phyloP scores from a whole-genome alignment of 2,113 vertebrate species.

The Dipodomys stephensi region DNA sequence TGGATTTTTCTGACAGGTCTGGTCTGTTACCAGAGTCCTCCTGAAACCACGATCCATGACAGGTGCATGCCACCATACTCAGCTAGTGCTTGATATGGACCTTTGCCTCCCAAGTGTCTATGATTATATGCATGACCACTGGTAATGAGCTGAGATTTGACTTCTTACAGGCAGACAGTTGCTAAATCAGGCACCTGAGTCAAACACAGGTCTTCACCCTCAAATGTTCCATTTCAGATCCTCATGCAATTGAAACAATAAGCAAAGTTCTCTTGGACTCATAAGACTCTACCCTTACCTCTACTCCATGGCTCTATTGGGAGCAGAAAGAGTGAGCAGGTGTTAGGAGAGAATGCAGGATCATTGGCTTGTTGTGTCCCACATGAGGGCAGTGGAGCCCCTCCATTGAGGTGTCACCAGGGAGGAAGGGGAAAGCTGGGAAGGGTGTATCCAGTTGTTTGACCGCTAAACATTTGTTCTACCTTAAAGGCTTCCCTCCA shows the following conservation, averaged over 20 bases:
- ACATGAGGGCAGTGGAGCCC: background rate
- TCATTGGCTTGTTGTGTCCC: background rate
- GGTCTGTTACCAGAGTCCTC: too few species aligned
- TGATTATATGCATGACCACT: too few species aligned
- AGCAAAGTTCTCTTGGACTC: background rate
- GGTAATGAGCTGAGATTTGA: too few species aligned
- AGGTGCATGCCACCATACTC: too few species aligned
- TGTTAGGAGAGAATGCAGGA: background rate
- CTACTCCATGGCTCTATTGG: background rate
- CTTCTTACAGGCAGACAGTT: background rate
- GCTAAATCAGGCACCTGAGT: background rate
- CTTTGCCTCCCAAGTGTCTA: too few species aligned
- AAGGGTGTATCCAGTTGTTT: background rate
- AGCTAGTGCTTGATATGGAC: too few species aligned
- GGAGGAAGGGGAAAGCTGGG: background rate
- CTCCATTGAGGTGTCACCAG: background rate
- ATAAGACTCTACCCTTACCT: background rate
- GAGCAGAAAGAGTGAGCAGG: background rate
- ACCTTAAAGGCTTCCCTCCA: background rate
- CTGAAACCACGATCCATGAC: too few species aligned
- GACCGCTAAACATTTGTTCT: background rate
- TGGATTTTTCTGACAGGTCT: too few species aligned
- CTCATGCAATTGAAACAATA: rapidly evolving
- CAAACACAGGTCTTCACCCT: background rate
- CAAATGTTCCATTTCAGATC: background rate